These are phyloP conservation scores for Spilarctia lutea DNA, from an alignment of 2,888 invertebrate genomes.

Conservation along the genomic window DNA sequence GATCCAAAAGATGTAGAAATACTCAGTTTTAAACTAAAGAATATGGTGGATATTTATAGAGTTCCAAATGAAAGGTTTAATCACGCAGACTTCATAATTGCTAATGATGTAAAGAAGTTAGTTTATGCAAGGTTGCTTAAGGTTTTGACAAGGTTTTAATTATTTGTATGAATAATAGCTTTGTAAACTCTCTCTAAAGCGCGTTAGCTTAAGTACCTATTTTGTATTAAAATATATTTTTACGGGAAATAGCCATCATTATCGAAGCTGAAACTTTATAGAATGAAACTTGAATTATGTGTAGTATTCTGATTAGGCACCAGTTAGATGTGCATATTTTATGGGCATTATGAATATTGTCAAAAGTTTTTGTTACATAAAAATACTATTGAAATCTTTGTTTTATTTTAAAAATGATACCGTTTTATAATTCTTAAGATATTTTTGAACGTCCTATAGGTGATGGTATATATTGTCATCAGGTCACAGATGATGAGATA, in stretches of 20 bases:
- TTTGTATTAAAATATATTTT: neutral
- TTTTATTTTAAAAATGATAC: neutral
- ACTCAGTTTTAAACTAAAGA: slow-evolving; percentile 81
- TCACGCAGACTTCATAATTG: slow-evolving; percentile 74
- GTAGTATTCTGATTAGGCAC: neutral
- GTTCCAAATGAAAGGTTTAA: slow-evolving; percentile 83
- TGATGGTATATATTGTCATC: too few species aligned
- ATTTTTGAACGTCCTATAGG: too few species aligned
- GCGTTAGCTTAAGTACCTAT: neutral
- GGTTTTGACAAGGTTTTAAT: slow-evolving; percentile 10
- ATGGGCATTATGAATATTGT: neutral
- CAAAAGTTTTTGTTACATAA: neutral
- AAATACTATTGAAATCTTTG: neutral
- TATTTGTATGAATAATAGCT: neutral
- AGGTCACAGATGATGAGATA: too few species aligned
- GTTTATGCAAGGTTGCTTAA: slow-evolving; percentile 59
- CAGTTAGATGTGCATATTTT: neutral
- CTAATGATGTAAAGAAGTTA: slow-evolving; percentile 67
- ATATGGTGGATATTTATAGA: slow-evolving; percentile 83
- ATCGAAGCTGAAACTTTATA: neutral
- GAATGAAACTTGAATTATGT: neutral
- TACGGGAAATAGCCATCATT: neutral
- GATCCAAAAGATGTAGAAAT: slow-evolving; percentile 85
- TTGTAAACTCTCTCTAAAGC: neutral
- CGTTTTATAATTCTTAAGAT: too few species aligned